A percentile compares a stretch with the other conserved stretches of the same genome.
Evolutionary conservation across 2,113 vertebrate species (phyloP).

Genomic region (Patagioenas fasciata): DNA sequence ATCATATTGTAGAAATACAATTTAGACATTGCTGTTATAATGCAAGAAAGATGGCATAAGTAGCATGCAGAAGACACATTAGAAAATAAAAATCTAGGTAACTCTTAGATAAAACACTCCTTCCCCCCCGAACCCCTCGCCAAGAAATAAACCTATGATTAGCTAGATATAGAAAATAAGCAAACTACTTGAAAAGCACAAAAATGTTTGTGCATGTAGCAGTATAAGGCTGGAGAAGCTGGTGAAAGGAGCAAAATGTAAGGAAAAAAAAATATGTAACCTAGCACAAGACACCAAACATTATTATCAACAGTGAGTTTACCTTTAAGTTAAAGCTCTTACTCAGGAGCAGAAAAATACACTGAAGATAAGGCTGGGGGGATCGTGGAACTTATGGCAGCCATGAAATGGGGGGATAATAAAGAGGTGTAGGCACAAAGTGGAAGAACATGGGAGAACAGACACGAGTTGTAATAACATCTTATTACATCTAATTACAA

Average conservation of each 20-base stretch:
- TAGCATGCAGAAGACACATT: neutral
- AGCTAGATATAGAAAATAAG: neutral
- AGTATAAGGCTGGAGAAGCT: neutral
- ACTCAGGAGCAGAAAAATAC: neutral
- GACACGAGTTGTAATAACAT: neutral
- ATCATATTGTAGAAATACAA: neutral
- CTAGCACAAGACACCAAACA: neutral
- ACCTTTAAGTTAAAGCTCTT: neutral
- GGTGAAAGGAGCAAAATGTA: neutral
- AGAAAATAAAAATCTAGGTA: neutral
- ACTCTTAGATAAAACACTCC: neutral
- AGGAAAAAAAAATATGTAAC: neutral
- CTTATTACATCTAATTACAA: neutral
- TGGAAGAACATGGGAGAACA: neutral
- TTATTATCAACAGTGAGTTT: neutral
- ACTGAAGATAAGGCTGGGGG: neutral
- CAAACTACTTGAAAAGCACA: neutral
- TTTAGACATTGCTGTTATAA: neutral
- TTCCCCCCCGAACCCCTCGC: too few relatives aligned
- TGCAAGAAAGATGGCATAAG: neutral
- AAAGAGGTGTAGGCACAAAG: neutral
- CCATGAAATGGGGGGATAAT: neutral
- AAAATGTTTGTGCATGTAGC: neutral
- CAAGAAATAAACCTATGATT: neutral
- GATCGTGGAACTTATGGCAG: neutral